phyloP scores from a whole-genome alignment of 1,140 invertebrate genomes.

The Cherax destructor region DNA sequence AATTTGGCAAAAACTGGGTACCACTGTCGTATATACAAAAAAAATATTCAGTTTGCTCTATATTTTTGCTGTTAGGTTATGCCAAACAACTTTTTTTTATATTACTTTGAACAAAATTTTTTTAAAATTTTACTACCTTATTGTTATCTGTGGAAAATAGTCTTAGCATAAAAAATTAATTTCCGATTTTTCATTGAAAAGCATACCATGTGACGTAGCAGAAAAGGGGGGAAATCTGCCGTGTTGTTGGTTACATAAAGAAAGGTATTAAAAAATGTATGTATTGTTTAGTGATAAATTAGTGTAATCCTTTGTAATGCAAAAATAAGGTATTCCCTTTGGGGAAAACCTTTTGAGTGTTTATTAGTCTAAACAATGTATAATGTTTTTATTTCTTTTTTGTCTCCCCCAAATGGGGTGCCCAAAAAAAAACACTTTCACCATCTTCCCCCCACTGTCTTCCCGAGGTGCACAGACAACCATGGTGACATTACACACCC shows the following conservation, averaged over 20 bases:
- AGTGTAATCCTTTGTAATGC: not conserved
- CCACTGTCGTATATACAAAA: no score
- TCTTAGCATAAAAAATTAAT: not conserved
- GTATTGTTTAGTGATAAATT: not conserved
- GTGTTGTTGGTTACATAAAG: conserved; percentile 23
- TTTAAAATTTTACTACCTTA: not conserved
- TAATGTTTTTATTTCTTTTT: no score
- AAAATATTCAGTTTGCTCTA: no score
- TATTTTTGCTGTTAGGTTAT: no score
- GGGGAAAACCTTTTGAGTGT: not conserved
- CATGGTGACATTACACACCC: no score
- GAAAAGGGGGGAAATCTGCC: conserved; percentile 7
- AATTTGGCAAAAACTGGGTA: no score
- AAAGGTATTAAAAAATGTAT: conserved; percentile 31
- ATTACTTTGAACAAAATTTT: not conserved
- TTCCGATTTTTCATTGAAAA: conserved; percentile 8
- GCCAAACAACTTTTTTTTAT: not conserved
- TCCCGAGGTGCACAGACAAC: no score
- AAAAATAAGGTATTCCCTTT: not conserved
- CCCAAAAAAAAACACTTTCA: no score
- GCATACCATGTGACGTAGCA: conserved; percentile 40
- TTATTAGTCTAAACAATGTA: not conserved
- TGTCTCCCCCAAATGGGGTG: no score
- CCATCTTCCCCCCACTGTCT: no score
- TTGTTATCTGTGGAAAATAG: not conserved